Conservation (phyloP, 2,888 invertebrate species). For the Nomada lathburiana region DNA sequence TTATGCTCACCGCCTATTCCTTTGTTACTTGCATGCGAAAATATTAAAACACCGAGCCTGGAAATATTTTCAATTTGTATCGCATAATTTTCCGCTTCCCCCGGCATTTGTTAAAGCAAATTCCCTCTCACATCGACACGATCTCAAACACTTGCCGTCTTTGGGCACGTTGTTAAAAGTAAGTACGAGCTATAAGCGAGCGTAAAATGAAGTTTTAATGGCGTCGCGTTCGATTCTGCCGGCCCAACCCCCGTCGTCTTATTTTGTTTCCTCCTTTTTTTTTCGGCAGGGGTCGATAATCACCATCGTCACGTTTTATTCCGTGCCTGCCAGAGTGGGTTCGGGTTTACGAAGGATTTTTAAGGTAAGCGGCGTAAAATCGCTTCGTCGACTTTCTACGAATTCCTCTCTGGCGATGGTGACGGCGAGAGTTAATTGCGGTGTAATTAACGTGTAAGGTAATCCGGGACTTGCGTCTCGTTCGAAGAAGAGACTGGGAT, state of each 20-base stretch:
- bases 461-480: conserved; percentile 67
- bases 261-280: conserved; percentile 60
- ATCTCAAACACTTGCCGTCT: conserved; percentile 34
- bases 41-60: not conserved
- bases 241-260: conserved; percentile 43
- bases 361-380: conserved; percentile 70
- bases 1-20: not conserved
- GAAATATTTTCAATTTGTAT: conserved; percentile 26
- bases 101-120: conserved; percentile 20
- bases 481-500: conserved; percentile 53
- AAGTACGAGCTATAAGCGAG: conserved; percentile 56
- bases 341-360: conserved; percentile 63
- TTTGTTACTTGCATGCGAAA: not conserved
- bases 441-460: conserved; percentile 70
- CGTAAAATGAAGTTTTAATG: conserved; percentile 71
- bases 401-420: conserved; percentile 54
- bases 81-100: conserved; percentile 10
- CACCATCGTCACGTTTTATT: conserved; percentile 70
- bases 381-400: conserved; percentile 67
- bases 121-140: conserved; percentile 13
- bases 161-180: conserved; percentile 64
- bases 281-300: conserved; percentile 62
- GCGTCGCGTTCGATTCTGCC: conserved; percentile 62
- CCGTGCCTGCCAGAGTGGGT: conserved; percentile 50
- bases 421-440: conserved; percentile 70